These are phyloP conservation scores for Bactericera cockerelli DNA, from an alignment of 1,140 invertebrate species.

Conservation along the genomic window DNA sequence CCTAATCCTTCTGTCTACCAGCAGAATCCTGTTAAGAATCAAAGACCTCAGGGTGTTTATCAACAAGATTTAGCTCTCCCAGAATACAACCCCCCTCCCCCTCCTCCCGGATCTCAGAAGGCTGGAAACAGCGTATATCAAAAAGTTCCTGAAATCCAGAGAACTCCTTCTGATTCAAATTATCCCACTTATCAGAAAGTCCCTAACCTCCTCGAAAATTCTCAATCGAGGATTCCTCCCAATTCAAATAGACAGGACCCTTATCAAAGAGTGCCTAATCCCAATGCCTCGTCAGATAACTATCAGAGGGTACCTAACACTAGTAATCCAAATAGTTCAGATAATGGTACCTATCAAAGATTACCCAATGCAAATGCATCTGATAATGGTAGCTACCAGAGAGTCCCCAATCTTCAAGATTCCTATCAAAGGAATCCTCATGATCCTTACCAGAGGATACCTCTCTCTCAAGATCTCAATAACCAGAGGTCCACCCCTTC, in stretches of 20 bases:
- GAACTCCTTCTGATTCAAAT: background rate
- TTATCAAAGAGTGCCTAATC: conserved; percentile 25
- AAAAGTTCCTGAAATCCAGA: conserved; percentile 5
- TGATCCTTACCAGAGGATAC: conserved; percentile 36
- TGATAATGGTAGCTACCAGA: conserved; percentile 24
- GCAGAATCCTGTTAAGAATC: conserved; percentile 11
- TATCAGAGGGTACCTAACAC: conserved; percentile 1
- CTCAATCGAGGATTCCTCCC: conserved; percentile 12
- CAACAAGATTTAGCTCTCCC: conserved; percentile 21
- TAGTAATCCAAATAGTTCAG: background rate
- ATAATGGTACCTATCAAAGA: conserved; percentile 18
- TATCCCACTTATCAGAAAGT: conserved; percentile 9
- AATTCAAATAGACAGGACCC: conserved; percentile 23
- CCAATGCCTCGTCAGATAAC: conserved; percentile 8
- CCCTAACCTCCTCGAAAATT: conserved; percentile 12
- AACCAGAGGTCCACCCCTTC: conserved; percentile 12
- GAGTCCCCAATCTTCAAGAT: conserved; percentile 23
- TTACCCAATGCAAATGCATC: conserved; percentile 14
- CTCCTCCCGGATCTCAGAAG: conserved; percentile 7
- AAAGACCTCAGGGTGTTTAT: conserved; percentile 21
- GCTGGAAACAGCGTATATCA: conserved; percentile 3
- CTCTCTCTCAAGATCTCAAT: conserved; percentile 35
- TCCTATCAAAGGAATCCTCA: background rate
- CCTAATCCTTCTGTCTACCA: conserved; percentile 12
- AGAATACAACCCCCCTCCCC: conserved; percentile 17